Base-by-base conservation (phyloP, 2,888 invertebrate genomes). In the Thecophora atra region DNA sequence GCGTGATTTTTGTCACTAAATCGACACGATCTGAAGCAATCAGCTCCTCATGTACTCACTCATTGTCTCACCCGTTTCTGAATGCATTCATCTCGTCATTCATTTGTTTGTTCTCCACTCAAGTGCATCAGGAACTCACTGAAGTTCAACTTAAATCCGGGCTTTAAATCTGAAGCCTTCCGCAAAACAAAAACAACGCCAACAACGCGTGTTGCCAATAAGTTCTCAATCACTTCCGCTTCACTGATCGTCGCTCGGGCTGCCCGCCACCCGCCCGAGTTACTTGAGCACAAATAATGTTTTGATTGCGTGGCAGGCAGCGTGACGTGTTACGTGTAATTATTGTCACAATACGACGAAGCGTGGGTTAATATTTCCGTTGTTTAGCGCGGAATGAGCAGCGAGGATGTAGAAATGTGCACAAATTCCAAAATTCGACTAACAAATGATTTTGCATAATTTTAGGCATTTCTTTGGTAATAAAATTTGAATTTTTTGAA, bases 191-290 rank as follows among this genome's bases (percentile, higher is more conserved):
- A 75, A 72, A 76, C 75, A 71, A 75, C 69, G 74, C 69, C 73
- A 52, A 75, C 68, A 37, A 79, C 83, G 84, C 84, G 83, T 83
- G 83, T 81, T 82, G 82, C 81, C 83, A 83, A 83, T 83, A 82
- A 83, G 75, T 76, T 73, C 82, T 83, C 84, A 82, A 84, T 83
- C 83, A 83, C 84, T 83, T 83, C 83, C 83, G 82, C 81, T 79
- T 83, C 79, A 81, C 80, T 84, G 81, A 21, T 8, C 24, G 4
- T 13, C 7, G 17, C 3, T 54, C 54, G 54, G 6, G 19, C 54
- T 15, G 54, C n/a, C n/a, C n/a, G n/a, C n/a, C n/a, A n/a, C n/a
- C n/a, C 82, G 82, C 79, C 76, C 80, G 28, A 30, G 78, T 81
- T 82, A 83, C 83, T 83, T 83, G 75, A 76, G 80, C 83, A 83